phyloP scores from a whole-genome alignment of 2,888 invertebrate genomes.

The Ophion ventricosus region DNA sequence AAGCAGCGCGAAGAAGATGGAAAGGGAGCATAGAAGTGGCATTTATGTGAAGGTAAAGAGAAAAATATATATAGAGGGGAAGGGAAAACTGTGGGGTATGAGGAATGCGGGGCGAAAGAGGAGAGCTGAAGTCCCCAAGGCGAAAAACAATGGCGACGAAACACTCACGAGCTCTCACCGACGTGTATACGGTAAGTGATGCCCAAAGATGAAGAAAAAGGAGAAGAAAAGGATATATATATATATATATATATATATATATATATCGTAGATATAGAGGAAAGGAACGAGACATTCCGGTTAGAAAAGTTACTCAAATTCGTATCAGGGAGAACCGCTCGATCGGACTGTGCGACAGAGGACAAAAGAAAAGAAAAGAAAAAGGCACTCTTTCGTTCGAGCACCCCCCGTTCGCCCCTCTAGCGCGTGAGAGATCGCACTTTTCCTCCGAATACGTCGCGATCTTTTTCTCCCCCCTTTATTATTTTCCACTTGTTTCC shows the following conservation, averaged over 20 bases:
- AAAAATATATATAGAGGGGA: conserved; percentile 32
- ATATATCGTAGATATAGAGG: neutral
- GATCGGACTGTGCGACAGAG: conserved; percentile 49
- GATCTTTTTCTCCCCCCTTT: conserved; percentile 9
- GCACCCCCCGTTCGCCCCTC: conserved; percentile 8
- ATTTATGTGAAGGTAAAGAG: conserved; percentile 36
- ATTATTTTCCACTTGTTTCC: conserved; percentile 40
- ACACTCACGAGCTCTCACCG: conserved; percentile 38
- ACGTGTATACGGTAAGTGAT: conserved; percentile 43
- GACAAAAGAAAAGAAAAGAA: conserved; percentile 5
- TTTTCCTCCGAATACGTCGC: conserved; percentile 32
- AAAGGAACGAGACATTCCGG: conserved; percentile 41
- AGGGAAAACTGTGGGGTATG: neutral
- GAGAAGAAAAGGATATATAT: neutral
- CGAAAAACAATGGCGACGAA: conserved; percentile 46
- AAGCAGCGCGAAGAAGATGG: conserved; percentile 26
- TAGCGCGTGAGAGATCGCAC: conserved; percentile 30
- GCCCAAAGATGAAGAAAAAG: conserved; percentile 40
- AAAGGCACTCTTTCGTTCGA: neutral
- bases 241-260: conserved; percentile 7
- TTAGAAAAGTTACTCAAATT: conserved; percentile 62
- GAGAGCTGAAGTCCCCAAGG: conserved; percentile 49
- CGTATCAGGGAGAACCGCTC: conserved; percentile 58
- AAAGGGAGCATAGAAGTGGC: conserved; percentile 29
- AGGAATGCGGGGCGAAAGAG: conserved; percentile 9